Conservation (phyloP, 2,888 invertebrate genomes). For the Apoda limacodes region DNA sequence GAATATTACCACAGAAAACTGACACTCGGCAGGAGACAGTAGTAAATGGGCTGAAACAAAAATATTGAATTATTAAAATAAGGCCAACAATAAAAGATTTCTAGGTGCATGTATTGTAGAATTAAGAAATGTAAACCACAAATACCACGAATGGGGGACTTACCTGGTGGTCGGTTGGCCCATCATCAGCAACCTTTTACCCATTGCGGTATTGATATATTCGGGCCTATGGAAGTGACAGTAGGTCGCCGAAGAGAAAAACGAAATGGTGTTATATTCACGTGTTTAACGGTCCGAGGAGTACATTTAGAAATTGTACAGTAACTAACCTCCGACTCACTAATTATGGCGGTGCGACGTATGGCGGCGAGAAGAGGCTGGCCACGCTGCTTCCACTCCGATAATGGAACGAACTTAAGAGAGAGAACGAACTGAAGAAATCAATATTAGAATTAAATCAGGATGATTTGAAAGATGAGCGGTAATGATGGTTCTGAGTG, state of each 20-base stretch:
- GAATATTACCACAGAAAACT: too few species aligned
- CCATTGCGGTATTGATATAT: slow-evolving; percentile 13
- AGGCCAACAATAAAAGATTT: too few species aligned
- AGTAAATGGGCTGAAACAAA: too few species aligned
- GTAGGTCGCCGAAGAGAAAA: slow-evolving; percentile 11
- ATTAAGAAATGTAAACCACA: slow-evolving; percentile 2
- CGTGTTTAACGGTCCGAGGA: slow-evolving; percentile 20
- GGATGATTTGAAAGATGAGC: too few species aligned
- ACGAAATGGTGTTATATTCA: slow-evolving; percentile 18
- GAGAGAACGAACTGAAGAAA: too few species aligned
- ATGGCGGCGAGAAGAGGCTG: slow-evolving; percentile 21
- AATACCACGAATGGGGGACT: slow-evolving; percentile 9
- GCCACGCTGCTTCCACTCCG: too few species aligned
- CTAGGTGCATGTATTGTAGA: slow-evolving; percentile 8
- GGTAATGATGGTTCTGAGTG: too few species aligned
- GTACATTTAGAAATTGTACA: slow-evolving; percentile 18
- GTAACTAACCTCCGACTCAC: slow-evolving; percentile 14
- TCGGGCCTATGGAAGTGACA: slow-evolving; percentile 16
- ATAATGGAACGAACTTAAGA: too few species aligned
- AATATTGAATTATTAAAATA: too few species aligned
- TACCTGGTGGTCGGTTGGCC: slow-evolving; percentile 10
- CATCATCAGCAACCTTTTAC: slow-evolving; percentile 14
- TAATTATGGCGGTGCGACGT: slow-evolving; percentile 20
- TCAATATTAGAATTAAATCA: too few species aligned
- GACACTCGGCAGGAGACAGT: too few species aligned